Percentiles rank a stretch among this genome's conserved stretches.
Conservation (phyloP, 1,140 invertebrate genomes). For the Rhizoglyphus robini region DNA sequence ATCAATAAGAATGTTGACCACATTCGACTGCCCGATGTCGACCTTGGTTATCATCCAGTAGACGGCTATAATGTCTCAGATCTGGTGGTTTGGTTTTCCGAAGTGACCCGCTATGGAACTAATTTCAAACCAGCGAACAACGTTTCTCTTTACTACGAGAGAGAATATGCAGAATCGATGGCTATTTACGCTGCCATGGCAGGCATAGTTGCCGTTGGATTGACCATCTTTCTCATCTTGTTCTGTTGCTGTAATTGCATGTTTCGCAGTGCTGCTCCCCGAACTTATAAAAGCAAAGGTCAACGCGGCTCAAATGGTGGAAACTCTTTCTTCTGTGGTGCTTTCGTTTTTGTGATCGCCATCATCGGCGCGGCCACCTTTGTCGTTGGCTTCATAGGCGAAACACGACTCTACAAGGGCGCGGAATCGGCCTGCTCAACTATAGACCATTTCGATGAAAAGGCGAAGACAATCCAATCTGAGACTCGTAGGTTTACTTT, state of each 20-base stretch:
- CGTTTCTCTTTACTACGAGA: not conserved
- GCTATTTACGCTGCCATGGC: not conserved
- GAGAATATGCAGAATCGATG: not conserved
- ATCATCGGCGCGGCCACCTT: not conserved
- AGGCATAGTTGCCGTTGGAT: not conserved
- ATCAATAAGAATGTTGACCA: not conserved
- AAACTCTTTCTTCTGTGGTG: not conserved
- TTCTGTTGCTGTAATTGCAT: slow-evolving; percentile 11
- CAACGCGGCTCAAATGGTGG: not conserved
- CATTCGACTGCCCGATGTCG: not conserved
- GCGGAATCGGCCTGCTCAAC: not conserved
- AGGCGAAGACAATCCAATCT: not conserved
- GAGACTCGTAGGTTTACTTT: not conserved
- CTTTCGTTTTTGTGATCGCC: not conserved
- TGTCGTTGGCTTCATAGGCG: not conserved
- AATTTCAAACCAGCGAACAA: not conserved
- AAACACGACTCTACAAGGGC: not conserved
- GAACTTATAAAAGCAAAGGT: not conserved
- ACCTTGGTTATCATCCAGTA: not conserved
- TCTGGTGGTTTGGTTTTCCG: not conserved
- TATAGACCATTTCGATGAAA: not conserved
- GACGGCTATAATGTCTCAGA: not conserved
- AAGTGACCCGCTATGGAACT: not conserved
- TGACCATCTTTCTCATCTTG: not conserved
- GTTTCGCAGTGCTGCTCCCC: not conserved